These are phyloP conservation scores for Notodonta dromedarius DNA, from an alignment of 2,888 invertebrate species.

Conservation along the genomic window DNA sequence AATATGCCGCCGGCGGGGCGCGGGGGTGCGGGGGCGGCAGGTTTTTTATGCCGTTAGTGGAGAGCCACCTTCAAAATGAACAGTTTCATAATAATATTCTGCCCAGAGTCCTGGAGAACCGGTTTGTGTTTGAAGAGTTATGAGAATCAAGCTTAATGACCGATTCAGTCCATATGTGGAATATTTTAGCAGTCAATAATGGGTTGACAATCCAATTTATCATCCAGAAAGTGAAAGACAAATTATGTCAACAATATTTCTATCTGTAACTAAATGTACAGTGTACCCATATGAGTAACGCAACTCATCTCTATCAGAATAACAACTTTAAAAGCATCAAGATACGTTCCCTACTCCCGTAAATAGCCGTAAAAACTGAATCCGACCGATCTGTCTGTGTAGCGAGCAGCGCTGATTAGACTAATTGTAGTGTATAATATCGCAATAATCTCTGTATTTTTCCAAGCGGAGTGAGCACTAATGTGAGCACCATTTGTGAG, in stretches of 20 bases:
- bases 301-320: no score
- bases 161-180: neutral
- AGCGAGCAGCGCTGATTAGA: constrained; percentile 39
- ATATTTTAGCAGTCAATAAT: no score
- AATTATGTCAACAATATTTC: no score
- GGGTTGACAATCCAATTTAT: no score
- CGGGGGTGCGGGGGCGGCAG: constrained; percentile 18
- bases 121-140: neutral
- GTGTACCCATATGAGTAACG: no score
- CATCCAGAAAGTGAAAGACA: no score
- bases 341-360: neutral
- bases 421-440: constrained; percentile 77
- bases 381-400: constrained; percentile 36
- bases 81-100: constrained; percentile 3
- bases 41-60: constrained; percentile 30
- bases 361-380: neutral
- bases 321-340: neutral
- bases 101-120: neutral
- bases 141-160: neutral
- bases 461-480: constrained; percentile 60
- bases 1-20: constrained; percentile 39
- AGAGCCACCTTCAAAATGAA: constrained; percentile 26
- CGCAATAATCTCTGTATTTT: constrained; percentile 66
- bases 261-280: no score
- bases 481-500: constrained; percentile 50